phyloP scores from a whole-genome alignment of 1,140 invertebrate species.

The Pararge aegeria region DNA sequence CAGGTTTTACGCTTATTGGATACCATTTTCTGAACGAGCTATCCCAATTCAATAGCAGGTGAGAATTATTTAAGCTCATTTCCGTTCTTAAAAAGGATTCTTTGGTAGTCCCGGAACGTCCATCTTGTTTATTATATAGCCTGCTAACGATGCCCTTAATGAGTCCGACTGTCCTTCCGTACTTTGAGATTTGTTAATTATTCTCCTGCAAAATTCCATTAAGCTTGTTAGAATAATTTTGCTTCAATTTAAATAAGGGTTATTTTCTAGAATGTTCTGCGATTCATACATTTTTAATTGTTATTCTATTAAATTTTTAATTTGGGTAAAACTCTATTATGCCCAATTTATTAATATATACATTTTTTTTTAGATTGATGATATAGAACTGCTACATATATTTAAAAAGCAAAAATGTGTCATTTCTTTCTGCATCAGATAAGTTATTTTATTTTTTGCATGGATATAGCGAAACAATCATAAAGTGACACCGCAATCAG shows the following conservation, averaged over 20 bases:
- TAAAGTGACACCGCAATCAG: no score
- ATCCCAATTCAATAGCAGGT: constrained; percentile 27
- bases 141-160: constrained; percentile 26
- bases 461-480: no score
- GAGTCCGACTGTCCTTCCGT: constrained; percentile 21
- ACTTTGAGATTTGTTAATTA: constrained; percentile 34
- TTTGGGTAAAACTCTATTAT: no score
- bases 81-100: constrained; percentile 31
- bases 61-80: constrained; percentile 33
- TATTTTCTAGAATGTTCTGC: neutral
- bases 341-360: no score
- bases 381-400: no score
- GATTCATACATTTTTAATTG: neutral
- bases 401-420: no score
- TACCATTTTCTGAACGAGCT: constrained; percentile 20
- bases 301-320: neutral
- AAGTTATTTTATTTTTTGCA: no score
- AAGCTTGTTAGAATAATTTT: constrained; percentile 22
- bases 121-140: constrained; percentile 25
- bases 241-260: neutral
- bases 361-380: no score
- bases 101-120: constrained; percentile 3
- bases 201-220: constrained; percentile 22
- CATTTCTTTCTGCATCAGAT: no score
- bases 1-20: constrained; percentile 23